Conservation (phyloP, 2,797 vertebrate species). For the Myiotriccus ornatus region DNA sequence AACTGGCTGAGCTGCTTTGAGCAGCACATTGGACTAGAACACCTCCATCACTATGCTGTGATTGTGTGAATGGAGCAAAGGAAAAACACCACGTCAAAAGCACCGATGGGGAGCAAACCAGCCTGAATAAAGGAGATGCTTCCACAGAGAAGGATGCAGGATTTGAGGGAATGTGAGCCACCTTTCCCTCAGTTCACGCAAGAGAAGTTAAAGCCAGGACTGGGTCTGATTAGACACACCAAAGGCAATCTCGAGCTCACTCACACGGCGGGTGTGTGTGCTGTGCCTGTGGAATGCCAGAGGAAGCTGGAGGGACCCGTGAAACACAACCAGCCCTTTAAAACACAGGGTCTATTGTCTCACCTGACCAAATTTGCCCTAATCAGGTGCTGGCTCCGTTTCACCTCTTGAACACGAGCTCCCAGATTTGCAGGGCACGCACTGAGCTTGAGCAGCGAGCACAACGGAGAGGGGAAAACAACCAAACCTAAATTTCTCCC, state of each 20-base stretch:
- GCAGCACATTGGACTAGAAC: background rate
- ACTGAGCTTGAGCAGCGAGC: background rate
- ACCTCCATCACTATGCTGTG: background rate
- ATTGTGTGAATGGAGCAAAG: background rate
- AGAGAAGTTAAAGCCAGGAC: background rate
- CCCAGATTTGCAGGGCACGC: background rate
- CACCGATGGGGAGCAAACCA: background rate
- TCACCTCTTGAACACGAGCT: background rate
- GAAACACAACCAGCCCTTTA: background rate
- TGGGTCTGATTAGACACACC: background rate
- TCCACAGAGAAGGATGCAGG: background rate
- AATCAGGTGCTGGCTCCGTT: background rate
- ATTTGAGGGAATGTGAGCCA: background rate
- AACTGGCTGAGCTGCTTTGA: background rate
- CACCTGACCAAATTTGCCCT: background rate
- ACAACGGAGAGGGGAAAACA: background rate
- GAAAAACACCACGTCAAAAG: background rate
- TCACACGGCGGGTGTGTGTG: background rate
- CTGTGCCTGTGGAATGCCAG: background rate
- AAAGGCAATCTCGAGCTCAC: background rate
- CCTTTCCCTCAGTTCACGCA: background rate
- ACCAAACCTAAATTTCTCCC: background rate
- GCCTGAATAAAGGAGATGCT: background rate
- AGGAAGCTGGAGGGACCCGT: background rate
- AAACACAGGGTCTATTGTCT: background rate